Percentiles rank a stretch among this genome's conserved stretches.
These are phyloP conservation scores for Silvanus unidentatus DNA, from an alignment of 2,888 invertebrate genomes.

Conservation along the genomic window DNA sequence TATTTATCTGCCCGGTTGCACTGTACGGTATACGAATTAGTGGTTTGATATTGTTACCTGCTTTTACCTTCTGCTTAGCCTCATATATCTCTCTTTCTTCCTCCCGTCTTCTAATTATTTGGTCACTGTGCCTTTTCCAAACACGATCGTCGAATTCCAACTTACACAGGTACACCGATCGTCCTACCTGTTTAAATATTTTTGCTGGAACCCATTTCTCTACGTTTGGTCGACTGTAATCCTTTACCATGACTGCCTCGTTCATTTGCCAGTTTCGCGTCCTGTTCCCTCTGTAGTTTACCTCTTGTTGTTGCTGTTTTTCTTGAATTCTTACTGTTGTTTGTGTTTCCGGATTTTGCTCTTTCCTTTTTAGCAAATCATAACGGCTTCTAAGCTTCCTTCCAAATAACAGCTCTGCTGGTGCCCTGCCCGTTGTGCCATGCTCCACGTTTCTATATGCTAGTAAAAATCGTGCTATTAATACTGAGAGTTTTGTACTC, in stretches of 20 bases:
- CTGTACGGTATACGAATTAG: too few species aligned
- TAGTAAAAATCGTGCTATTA: slow-evolving; percentile 11
- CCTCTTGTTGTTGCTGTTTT: background rate
- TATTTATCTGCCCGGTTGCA: too few species aligned
- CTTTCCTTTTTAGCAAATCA: slow-evolving; percentile 1
- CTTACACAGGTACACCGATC: slow-evolving; percentile 3
- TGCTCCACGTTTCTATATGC: slow-evolving; percentile 5
- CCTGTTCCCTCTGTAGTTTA: background rate
- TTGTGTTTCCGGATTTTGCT: background rate
- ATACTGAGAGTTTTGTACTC: slow-evolving; percentile 2
- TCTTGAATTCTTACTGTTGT: background rate
- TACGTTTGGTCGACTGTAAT: slow-evolving; percentile 3
- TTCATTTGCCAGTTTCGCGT: background rate
- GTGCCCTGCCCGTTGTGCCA: slow-evolving; percentile 10
- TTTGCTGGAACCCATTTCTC: slow-evolving; percentile 2
- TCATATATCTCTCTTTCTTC: too few species aligned
- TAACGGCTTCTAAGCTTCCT: slow-evolving; percentile 6
- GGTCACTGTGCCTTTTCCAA: slow-evolving; percentile 6
- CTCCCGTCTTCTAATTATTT: slow-evolving; percentile 2
- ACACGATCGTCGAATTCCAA: background rate
- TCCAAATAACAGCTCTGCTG: slow-evolving; percentile 13
- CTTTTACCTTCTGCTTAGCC: too few species aligned
- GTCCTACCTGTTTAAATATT: background rate
- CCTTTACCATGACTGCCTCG: slow-evolving; percentile 2
- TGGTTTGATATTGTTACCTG: too few species aligned